These are phyloP conservation scores for Trochalopteron elliotii DNA, from an alignment of 2,113 vertebrate genomes.

Conservation along the genomic window DNA sequence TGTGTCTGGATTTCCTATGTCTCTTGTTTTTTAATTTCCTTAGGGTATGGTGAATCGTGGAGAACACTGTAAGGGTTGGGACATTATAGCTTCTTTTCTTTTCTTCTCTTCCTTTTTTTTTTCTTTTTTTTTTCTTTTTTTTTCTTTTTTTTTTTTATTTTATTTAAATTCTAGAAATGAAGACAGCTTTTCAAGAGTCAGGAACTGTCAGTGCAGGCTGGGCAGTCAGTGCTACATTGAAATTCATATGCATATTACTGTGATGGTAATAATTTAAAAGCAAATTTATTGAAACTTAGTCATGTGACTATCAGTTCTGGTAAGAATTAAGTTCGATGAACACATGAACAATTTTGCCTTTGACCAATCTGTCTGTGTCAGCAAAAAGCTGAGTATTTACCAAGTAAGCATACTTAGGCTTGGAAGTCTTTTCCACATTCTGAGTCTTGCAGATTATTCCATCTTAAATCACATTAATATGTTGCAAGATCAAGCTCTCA, in stretches of 20 bases:
- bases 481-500: neutral
- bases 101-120: too few species aligned
- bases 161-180: neutral
- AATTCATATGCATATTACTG: neutral
- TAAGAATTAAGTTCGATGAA: neutral
- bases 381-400: neutral
- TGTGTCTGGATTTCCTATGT: neutral
- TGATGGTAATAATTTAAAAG: neutral
- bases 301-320: neutral
- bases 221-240: neutral
- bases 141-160: neutral
- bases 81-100: neutral
- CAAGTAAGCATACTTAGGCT: neutral
- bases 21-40: neutral
- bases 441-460: neutral
- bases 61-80: neutral
- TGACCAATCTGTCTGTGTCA: neutral
- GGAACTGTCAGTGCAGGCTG: neutral
- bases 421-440: neutral
- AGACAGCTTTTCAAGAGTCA: neutral
- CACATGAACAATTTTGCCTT: neutral
- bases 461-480: neutral
- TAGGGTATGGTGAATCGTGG: neutral
- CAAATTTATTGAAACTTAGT: neutral
- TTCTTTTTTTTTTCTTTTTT: too few species aligned